Evolutionary conservation across 2,113 vertebrate genomes (phyloP).

Genomic region (Falco punctatus): DNA sequence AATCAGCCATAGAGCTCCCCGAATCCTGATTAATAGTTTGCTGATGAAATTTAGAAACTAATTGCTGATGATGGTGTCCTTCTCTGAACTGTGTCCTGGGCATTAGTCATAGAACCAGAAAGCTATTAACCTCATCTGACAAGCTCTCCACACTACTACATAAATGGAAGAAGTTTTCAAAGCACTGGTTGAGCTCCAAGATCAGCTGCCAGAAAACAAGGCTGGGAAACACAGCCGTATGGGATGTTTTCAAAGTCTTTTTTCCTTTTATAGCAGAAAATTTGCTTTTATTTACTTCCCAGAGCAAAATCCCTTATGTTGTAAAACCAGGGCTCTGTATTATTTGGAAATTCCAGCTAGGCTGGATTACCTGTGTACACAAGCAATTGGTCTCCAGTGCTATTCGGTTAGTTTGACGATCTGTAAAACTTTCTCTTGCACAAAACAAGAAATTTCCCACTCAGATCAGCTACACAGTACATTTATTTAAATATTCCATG

Average conservation of each 20-base stretch:
- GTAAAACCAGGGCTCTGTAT: slow-evolving; percentile 39
- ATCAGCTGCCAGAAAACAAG: slow-evolving; percentile 76
- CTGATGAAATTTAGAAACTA: slow-evolving; percentile 15
- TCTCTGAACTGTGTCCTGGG: slow-evolving; percentile 2
- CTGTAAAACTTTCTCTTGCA: neutral
- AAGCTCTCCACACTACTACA: slow-evolving; percentile 60
- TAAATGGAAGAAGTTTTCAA: slow-evolving; percentile 77
- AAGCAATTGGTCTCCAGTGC: neutral
- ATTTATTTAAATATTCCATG: neutral
- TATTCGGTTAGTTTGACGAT: neutral
- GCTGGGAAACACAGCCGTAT: slow-evolving; percentile 73
- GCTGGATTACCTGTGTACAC: slow-evolving; percentile 40
- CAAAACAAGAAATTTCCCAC: neutral
- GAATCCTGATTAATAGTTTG: neutral
- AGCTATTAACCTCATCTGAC: slow-evolving; percentile 52
- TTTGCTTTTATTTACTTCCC: slow-evolving; percentile 83
- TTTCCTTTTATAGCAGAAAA: slow-evolving; percentile 96
- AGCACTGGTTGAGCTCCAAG: slow-evolving; percentile 61
- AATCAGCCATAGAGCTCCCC: neutral
- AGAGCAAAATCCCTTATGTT: slow-evolving; percentile 60
- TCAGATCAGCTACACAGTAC: neutral
- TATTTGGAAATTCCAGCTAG: slow-evolving; percentile 44
- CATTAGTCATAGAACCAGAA: slow-evolving; percentile 47
- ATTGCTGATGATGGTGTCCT: neutral
- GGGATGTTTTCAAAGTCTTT: slow-evolving; percentile 78